Percentiles rank a stretch among this genome's conserved stretches.
Evolutionary conservation across 2,797 vertebrate species (phyloP).

Genomic region (Labroides dimidiatus): DNA sequence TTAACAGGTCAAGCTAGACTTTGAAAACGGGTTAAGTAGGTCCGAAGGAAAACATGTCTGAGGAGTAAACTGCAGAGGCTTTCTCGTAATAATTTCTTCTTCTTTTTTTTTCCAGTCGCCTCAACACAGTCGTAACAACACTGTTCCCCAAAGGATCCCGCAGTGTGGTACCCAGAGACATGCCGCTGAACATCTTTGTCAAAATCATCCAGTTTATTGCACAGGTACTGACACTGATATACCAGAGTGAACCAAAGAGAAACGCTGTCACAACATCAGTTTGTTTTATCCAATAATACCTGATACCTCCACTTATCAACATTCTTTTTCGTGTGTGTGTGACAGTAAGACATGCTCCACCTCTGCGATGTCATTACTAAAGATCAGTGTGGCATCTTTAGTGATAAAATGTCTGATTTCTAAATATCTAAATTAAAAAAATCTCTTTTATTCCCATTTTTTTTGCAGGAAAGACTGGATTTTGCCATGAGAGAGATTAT

Average conservation of each 20-base stretch:
- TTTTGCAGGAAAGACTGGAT: slow-evolving; percentile 85
- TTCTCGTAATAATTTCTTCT: slow-evolving; percentile 9
- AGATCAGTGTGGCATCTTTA: too few relatives aligned
- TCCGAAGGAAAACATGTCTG: slow-evolving; percentile 33
- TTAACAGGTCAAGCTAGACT: slow-evolving; percentile 48
- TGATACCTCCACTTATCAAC: neutral
- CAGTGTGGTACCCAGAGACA: slow-evolving; percentile 96
- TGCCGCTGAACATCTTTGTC: slow-evolving; percentile 99
- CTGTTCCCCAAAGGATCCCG: slow-evolving; percentile 98
- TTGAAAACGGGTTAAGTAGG: slow-evolving; percentile 35
- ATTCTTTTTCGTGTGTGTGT: too few relatives aligned
- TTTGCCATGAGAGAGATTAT: slow-evolving; percentile 90
- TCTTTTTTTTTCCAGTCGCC: slow-evolving; percentile 86
- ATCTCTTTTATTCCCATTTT: neutral
- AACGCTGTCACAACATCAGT: too few relatives aligned
- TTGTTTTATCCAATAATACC: too few relatives aligned
- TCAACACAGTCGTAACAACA: slow-evolving; percentile 93
- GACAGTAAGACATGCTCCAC: too few relatives aligned
- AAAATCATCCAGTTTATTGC: slow-evolving; percentile 99
- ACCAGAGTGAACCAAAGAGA: neutral
- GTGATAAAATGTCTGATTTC: too few relatives aligned
- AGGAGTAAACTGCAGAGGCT: neutral
- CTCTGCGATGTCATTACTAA: too few relatives aligned
- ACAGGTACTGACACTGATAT: slow-evolving; percentile 84
- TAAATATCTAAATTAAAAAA: too few relatives aligned